These are phyloP conservation scores for Tetranychus truncatus DNA, from an alignment of 2,888 invertebrate species.

Conservation along the genomic window DNA sequence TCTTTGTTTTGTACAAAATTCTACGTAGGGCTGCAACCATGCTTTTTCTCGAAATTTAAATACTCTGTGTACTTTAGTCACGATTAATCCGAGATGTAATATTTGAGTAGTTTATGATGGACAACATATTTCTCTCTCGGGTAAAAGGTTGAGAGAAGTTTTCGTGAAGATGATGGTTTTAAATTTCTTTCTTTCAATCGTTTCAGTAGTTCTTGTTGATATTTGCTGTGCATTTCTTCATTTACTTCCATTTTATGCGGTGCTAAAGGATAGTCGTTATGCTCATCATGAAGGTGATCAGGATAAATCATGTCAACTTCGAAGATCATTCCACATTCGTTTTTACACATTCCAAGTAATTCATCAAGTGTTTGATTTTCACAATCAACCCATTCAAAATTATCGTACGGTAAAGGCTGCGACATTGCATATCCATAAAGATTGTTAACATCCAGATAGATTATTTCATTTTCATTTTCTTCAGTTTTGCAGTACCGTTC, in stretches of 20 bases:
- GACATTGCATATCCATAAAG: constrained; percentile 11
- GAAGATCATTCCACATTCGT: neutral
- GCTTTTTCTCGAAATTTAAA: neutral
- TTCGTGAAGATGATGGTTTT: neutral
- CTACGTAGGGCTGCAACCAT: neutral
- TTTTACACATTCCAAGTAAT: too few relatives aligned
- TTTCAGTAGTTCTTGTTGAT: neutral
- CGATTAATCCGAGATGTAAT: neutral
- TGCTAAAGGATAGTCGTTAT: constrained; percentile 6
- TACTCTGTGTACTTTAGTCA: neutral
- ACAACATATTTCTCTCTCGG: neutral
- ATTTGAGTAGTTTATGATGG: neutral
- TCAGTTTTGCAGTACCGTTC: constrained; percentile 14
- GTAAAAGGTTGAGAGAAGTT: neutral
- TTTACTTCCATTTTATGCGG: neutral
- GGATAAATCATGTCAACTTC: constrained; percentile 6
- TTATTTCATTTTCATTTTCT: neutral
- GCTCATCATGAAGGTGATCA: neutral
- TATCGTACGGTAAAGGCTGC: constrained; percentile 16
- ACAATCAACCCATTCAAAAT: constrained; percentile 17
- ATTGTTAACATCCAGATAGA: constrained; percentile 1
- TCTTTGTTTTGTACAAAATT: constrained; percentile 19
- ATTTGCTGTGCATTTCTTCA: neutral
- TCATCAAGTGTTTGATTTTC: neutral
- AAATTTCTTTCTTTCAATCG: neutral